These are phyloP conservation scores for Rhinella marina DNA, from an alignment of 2,797 vertebrate species.

Conservation along the genomic window DNA sequence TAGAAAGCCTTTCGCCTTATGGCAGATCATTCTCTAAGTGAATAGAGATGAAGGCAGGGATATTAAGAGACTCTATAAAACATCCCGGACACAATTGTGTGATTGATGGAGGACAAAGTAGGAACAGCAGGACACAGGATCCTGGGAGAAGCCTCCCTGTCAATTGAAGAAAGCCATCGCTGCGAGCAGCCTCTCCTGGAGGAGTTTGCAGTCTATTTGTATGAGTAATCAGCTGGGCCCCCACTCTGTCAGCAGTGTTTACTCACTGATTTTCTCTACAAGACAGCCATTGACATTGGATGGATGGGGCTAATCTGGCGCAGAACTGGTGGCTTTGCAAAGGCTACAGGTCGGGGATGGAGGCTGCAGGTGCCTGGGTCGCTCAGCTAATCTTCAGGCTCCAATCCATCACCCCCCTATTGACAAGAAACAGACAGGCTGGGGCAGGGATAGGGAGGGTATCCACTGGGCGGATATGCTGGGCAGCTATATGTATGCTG, in stretches of 20 bases:
- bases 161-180: constrained; percentile 86
- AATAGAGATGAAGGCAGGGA: constrained; percentile 97
- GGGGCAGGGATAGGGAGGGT: constrained; percentile 5
- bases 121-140: constrained; percentile 94
- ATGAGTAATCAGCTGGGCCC: constrained; percentile 95
- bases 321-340: constrained; percentile 91
- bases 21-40: constrained; percentile 91
- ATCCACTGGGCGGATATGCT: not conserved
- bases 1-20: constrained; percentile 83
- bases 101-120: constrained; percentile 99
- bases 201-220: constrained; percentile 97
- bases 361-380: constrained; percentile 84
- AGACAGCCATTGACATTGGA: constrained; percentile 99
- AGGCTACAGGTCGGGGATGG: constrained; percentile 92
- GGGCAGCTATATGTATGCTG: not conserved
- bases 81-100: constrained; percentile 97
- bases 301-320: constrained; percentile 98
- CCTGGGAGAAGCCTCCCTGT: constrained; percentile 89
- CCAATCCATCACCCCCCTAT: constrained; percentile 61
- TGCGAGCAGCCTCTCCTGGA: constrained; percentile 84
- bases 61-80: constrained; percentile 99
- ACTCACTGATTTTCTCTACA: constrained; percentile 99
- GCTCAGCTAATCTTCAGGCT: constrained; percentile 98
- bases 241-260: constrained; percentile 97
- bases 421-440: constrained; percentile 61